These are phyloP conservation scores for Sisyra nigra DNA, from an alignment of 2,888 invertebrate species.

Conservation along the genomic window DNA sequence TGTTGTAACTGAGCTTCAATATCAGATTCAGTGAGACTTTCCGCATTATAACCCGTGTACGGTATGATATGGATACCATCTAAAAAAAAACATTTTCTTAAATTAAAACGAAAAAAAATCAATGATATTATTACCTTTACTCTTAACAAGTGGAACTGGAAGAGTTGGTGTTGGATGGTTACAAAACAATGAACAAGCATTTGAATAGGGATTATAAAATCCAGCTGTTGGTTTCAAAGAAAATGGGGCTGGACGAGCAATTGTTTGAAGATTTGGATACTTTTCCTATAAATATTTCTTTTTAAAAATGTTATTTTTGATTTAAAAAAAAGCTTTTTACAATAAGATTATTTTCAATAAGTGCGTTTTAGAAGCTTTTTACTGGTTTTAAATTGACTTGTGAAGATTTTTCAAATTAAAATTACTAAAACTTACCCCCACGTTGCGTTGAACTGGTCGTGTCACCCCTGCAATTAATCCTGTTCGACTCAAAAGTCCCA, in stretches of 20 bases:
- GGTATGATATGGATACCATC: not conserved
- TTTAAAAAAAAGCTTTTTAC: too few relatives aligned
- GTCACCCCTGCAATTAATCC: slow-evolving; percentile 43
- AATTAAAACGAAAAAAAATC: too few relatives aligned
- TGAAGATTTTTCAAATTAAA: slow-evolving; percentile 1
- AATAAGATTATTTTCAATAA: too few relatives aligned
- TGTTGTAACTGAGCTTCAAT: not conserved
- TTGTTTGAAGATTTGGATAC: slow-evolving; percentile 34
- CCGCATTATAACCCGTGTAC: too few relatives aligned
- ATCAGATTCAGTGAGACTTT: too few relatives aligned
- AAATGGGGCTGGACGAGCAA: slow-evolving; percentile 53
- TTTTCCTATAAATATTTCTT: slow-evolving; percentile 18
- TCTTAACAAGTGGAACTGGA: not conserved
- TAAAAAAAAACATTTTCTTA: not conserved
- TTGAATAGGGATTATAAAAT: slow-evolving; percentile 65
- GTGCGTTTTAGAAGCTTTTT: not conserved
- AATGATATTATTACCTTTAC: too few relatives aligned
- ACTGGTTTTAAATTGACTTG: not conserved
- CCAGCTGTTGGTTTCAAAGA: slow-evolving; percentile 64
- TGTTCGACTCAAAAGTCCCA: slow-evolving; percentile 46
- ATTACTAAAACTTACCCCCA: not conserved
- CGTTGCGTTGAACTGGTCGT: slow-evolving; percentile 25
- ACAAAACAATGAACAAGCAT: slow-evolving; percentile 66
- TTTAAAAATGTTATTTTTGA: too few relatives aligned
- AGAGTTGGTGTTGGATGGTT: slow-evolving; percentile 53